Base-by-base conservation (phyloP, 2,888 invertebrate genomes). In the Andrena trimmerana region DNA sequence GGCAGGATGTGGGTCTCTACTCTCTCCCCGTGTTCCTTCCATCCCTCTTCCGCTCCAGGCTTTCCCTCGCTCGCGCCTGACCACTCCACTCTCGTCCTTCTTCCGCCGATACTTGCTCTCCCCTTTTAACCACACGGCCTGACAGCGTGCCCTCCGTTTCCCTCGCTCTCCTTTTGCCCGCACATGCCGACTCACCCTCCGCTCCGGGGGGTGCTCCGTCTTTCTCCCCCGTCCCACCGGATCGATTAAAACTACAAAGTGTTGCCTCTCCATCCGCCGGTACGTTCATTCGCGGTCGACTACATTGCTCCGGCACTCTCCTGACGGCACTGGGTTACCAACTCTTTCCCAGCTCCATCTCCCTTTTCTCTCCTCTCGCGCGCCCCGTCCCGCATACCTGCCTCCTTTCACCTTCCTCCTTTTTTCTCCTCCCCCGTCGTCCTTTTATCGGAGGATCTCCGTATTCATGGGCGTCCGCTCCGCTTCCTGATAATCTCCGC, bases 221-320 rank as follows among this genome's bases (percentile, higher is more conserved):
- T 90, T 88, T 89, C 89, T 88, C 87, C 89, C 88, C 88, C 90
- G 88, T 90, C 90, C 91, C 90, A 89, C 89, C 88, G 91, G 92
- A 92, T 93, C 93, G 92, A 93, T 93, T 93, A 92, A 93, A 92
- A 92, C 91, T 92, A 93, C 92, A 93, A 93, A 93, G 92, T 93
- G 92, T 92, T 92, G 90, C 90, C 91, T 90, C 90, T 90, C 90
- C 90, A 89, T 91, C 88, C 90, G 90, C 86, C 90, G 90, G 89
- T 92, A 90, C 91, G 90, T 90, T 93, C 91, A 90, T 92, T 92
- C 93, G 93, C 91, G 93, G 92, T 93, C 90, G 91, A 92, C 92
- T 92, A 91, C 91, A 91, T 91, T 90, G 91, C 91, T 90, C 86
- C 88, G 88, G 86, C 86, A 88, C 86, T 90, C 89, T 86, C 86